Evolutionary conservation across 2,797 vertebrate species (phyloP).

Genomic region (Spinus pinus): DNA sequence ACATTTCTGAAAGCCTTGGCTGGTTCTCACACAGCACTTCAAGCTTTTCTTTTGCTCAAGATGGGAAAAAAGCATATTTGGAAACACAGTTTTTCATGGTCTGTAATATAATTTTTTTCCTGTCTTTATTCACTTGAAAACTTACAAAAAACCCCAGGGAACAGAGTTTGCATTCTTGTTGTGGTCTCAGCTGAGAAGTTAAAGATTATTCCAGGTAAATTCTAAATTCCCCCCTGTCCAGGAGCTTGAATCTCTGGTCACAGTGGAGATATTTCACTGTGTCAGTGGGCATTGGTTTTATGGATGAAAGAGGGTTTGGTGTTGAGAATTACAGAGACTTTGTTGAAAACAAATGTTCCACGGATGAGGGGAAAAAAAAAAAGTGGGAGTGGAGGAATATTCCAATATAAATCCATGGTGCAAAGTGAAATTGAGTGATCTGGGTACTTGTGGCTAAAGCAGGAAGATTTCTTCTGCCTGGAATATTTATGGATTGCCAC

Average conservation of each 20-base stretch:
- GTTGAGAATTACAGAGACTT: not conserved
- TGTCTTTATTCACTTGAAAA: not conserved
- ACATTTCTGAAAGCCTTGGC: not conserved
- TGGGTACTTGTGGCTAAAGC: not conserved
- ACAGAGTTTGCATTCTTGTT: not conserved
- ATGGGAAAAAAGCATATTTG: not conserved
- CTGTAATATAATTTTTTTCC: not conserved
- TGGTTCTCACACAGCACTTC: not conserved
- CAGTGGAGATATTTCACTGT: not conserved
- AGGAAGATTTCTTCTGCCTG: not conserved
- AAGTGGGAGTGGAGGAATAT: not conserved
- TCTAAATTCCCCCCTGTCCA: not conserved
- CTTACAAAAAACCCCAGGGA: not conserved
- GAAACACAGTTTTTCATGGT: accelerated
- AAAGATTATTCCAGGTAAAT: not conserved
- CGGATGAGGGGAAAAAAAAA: not conserved
- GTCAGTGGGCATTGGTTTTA: not conserved
- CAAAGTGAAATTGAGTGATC: not conserved
- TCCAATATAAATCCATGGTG: not conserved
- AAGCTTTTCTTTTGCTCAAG: not conserved
- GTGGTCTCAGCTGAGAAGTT: not conserved
- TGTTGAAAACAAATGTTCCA: not conserved
- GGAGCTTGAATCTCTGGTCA: not conserved
- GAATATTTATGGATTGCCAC: not conserved
- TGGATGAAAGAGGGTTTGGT: not conserved